Evolutionary conservation across 2,797 vertebrate genomes (phyloP).

Genomic region (Momotus momota): DNA sequence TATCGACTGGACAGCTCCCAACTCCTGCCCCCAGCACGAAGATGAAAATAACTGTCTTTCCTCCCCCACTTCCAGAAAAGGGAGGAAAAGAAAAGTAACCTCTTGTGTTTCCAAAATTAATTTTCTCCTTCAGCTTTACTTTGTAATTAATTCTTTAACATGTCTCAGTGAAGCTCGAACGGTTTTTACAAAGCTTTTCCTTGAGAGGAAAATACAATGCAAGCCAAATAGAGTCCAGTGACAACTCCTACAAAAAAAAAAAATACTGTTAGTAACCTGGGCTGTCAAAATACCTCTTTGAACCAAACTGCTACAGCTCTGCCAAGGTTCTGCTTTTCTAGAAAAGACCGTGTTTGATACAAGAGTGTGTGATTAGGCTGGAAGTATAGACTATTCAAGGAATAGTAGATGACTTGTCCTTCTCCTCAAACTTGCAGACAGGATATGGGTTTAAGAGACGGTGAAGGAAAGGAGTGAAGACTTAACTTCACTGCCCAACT

Average conservation of each 20-base stretch:
- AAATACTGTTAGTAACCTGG: background rate
- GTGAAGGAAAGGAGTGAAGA: background rate
- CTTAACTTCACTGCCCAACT: background rate
- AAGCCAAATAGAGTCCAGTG: background rate
- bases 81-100: slow-evolving; percentile 77
- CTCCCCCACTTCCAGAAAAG: slow-evolving; percentile 76
- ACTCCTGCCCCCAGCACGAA: slow-evolving; percentile 77
- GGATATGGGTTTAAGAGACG: background rate
- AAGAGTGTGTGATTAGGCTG: background rate
- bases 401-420: background rate
- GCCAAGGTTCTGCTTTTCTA: background rate
- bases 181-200: slow-evolving; percentile 59
- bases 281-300: background rate
- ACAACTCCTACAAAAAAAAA: background rate
- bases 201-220: slow-evolving; percentile 47
- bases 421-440: background rate
- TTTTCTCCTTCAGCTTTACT: slow-evolving; percentile 81
- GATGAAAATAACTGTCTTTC: slow-evolving; percentile 79
- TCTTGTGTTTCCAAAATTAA: slow-evolving; percentile 83
- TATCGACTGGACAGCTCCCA: slow-evolving; percentile 86
- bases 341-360: background rate
- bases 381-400: background rate
- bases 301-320: background rate
- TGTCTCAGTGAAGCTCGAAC: slow-evolving; percentile 71
- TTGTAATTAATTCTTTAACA: slow-evolving; percentile 83